Percentiles rank a stretch among this genome's conserved stretches.
Conservation (phyloP, 2,888 invertebrate genomes). For the Gymnocheta viridis region DNA sequence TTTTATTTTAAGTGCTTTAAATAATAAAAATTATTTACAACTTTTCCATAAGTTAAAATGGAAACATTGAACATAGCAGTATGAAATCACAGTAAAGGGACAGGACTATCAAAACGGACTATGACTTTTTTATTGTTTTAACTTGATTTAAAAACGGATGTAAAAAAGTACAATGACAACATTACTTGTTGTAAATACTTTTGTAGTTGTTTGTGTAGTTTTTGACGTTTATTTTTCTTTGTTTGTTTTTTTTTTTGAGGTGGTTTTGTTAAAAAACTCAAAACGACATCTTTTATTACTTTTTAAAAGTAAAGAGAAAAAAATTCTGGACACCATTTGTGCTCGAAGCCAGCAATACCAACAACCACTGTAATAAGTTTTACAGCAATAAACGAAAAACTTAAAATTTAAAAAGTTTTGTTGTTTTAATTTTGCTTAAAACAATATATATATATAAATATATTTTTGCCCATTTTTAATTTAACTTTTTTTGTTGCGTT, state of each 20-base stretch:
- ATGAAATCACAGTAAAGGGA: not conserved
- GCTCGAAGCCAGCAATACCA: constrained; percentile 42
- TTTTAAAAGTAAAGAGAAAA: constrained; percentile 5
- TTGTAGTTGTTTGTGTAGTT: not conserved
- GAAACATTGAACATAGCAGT: not conserved
- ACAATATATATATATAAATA: not conserved
- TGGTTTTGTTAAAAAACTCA: not conserved
- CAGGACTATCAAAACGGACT: not conserved
- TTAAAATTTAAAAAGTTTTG: constrained; percentile 57
- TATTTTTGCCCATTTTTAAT: constrained; percentile 35
- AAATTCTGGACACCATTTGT: constrained; percentile 54
- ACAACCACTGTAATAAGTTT: not conserved
- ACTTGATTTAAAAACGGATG: not conserved
- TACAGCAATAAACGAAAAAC: constrained; percentile 9
- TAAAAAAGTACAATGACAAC: not conserved
- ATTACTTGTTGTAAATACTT: not conserved
- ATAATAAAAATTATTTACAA: constrained; percentile 18
- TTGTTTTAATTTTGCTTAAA: constrained; percentile 35
- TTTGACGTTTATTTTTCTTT: constrained; percentile 18
- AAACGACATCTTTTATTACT: constrained; percentile 62
- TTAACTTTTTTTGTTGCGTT: constrained; percentile 16
- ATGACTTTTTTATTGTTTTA: not conserved
- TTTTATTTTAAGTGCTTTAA: not conserved
- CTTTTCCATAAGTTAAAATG: not conserved
- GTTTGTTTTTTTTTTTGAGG: not conserved